These are phyloP conservation scores for Hemicentrotus pulcherrimus DNA, from an alignment of 35 echinoderm and acorn worm species.

Conservation along the genomic window DNA sequence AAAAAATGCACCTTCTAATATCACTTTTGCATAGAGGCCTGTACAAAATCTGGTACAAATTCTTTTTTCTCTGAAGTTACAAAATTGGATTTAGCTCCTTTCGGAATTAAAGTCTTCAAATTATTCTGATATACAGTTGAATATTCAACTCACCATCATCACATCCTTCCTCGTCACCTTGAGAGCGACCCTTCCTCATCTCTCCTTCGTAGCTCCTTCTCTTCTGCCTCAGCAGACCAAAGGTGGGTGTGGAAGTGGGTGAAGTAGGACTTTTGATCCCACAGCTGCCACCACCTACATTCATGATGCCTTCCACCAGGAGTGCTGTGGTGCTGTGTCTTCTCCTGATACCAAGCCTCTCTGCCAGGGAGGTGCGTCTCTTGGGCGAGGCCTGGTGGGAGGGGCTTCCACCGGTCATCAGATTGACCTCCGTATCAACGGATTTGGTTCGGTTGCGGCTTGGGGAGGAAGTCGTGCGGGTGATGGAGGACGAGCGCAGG, in stretches of 20 bases:
- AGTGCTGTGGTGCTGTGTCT: conserved; percentile 67
- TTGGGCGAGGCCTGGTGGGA: conserved; percentile 54
- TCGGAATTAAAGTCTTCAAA: too few species aligned
- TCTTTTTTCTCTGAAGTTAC: too few species aligned
- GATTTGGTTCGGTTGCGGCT: conserved; percentile 74
- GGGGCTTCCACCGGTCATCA: conserved; percentile 34
- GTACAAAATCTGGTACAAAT: too few species aligned
- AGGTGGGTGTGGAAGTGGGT: background rate
- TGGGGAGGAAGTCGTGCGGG: conserved; percentile 21
- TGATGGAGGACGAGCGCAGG: conserved; percentile 6
- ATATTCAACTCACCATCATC: conserved; percentile 35
- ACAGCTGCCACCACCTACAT: background rate
- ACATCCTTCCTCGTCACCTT: conserved; percentile 35
- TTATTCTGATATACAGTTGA: background rate
- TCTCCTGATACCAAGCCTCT: conserved; percentile 71
- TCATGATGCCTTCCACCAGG: conserved; percentile 56
- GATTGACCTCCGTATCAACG: conserved; percentile 71
- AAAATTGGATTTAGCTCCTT: too few species aligned
- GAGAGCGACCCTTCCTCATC: conserved; percentile 31
- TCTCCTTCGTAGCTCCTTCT: conserved; percentile 67
- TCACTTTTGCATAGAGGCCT: too few species aligned
- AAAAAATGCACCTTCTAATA: too few species aligned
- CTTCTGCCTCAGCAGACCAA: conserved; percentile 56
- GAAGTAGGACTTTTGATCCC: background rate
- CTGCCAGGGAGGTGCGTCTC: conserved; percentile 50